phyloP scores from a whole-genome alignment of 2,888 invertebrate genomes.

The Tuta absoluta region DNA sequence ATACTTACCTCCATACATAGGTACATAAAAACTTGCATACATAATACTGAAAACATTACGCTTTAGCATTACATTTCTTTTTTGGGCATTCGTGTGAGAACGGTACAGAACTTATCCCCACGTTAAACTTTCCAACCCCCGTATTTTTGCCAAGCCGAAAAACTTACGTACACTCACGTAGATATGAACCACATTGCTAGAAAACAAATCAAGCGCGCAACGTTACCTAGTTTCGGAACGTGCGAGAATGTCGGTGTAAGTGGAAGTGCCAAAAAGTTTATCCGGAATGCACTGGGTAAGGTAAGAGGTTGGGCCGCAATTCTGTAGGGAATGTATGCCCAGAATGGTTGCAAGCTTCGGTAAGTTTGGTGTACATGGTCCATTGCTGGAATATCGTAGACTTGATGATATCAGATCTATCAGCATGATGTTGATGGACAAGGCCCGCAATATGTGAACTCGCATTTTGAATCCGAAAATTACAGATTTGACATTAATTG shows the following conservation, averaged over 20 bases:
- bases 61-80: too few relatives aligned
- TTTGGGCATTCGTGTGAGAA: too few relatives aligned
- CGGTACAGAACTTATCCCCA: background rate
- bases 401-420: background rate
- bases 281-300: conserved; percentile 37
- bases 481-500: too few relatives aligned
- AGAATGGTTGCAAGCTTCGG: background rate
- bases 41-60: too few relatives aligned
- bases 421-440: too few relatives aligned
- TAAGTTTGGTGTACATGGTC: conserved; percentile 7
- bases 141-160: background rate
- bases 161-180: conserved; percentile 20
- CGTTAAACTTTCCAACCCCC: background rate
- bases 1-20: too few relatives aligned
- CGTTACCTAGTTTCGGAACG: conserved; percentile 28
- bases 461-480: too few relatives aligned
- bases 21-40: too few relatives aligned
- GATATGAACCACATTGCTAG: conserved; percentile 21
- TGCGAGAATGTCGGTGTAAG: conserved; percentile 41
- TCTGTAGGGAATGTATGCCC: background rate
- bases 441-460: too few relatives aligned
- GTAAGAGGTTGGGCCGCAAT: conserved; percentile 15
- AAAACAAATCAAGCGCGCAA: conserved; percentile 23
- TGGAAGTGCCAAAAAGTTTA: conserved; percentile 49
- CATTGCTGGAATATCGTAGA: background rate